A percentile compares a stretch with the other conserved stretches of the same genome.
Conservation (phyloP, 2,113 vertebrate species). For the Gallinago jamesoni region DNA sequence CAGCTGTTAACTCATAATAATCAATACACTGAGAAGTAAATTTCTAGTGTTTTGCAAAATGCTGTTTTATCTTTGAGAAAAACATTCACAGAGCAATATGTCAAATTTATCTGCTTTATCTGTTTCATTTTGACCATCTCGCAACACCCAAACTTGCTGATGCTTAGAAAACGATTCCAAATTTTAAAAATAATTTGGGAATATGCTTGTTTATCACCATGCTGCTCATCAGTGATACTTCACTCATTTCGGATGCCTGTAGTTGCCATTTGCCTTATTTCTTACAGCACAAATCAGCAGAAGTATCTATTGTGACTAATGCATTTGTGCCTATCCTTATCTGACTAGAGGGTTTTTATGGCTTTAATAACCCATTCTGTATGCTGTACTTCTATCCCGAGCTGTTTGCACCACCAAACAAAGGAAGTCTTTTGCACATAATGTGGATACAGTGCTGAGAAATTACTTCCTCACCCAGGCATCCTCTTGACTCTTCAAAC, state of each 20-base stretch:
- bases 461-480: conserved; percentile 64
- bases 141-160: conserved; percentile 30
- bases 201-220: conserved; percentile 6
- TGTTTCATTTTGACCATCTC: conserved; percentile 14
- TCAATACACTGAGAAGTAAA: neutral
- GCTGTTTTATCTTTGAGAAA: neutral
- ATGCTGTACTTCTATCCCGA: conserved; percentile 11
- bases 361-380: conserved; percentile 54
- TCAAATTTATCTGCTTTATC: neutral
- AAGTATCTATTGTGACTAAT: conserved; percentile 43
- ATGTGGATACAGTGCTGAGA: conserved; percentile 51
- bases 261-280: conserved; percentile 45
- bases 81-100: neutral
- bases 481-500: conserved; percentile 56
- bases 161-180: neutral
- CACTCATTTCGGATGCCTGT: conserved; percentile 8
- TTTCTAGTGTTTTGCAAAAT: conserved; percentile 4
- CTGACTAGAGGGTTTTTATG: conserved; percentile 32
- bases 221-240: conserved; percentile 50
- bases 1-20: neutral
- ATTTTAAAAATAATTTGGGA: conserved; percentile 44
- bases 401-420: conserved; percentile 35
- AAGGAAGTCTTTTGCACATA: conserved; percentile 62
- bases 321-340: conserved; percentile 29
- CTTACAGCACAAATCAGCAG: conserved; percentile 46